Evolutionary conservation across 2,888 invertebrate genomes (phyloP).

Genomic region (Ferdinandea cuprea): DNA sequence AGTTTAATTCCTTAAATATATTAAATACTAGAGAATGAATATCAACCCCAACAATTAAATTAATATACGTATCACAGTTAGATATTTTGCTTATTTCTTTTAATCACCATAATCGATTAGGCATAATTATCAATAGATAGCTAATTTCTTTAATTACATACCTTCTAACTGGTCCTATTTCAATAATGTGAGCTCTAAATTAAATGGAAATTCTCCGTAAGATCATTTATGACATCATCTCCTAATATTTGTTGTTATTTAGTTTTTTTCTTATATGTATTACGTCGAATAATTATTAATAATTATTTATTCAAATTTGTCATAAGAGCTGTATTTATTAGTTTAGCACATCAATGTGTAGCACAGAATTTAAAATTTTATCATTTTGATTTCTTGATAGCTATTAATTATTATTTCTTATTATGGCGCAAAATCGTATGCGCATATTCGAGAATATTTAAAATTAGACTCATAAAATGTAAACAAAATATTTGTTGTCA

Average conservation of each 20-base stretch:
- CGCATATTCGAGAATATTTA: not conserved
- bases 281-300: conserved; percentile 19
- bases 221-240: conserved; percentile 43
- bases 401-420: not conserved
- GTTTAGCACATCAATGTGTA: conserved; percentile 6
- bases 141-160: too few species aligned
- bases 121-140: not conserved
- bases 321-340: conserved; percentile 23
- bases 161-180: too few species aligned
- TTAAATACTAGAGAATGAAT: too few species aligned
- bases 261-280: not conserved
- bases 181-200: conserved; percentile 31
- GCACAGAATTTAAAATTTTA: conserved; percentile 11
- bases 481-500: not conserved
- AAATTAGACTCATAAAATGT: conserved; percentile 22
- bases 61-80: too few species aligned
- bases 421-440: not conserved
- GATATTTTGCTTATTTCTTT: too few species aligned
- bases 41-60: too few species aligned
- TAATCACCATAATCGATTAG: too few species aligned
- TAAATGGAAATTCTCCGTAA: conserved; percentile 44
- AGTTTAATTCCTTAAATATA: too few species aligned
- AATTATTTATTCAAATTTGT: conserved; percentile 55
- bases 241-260: not conserved
- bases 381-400: conserved; percentile 3